Conservation (phyloP, 2,113 vertebrate species). For the Nematolebias whitei region DNA sequence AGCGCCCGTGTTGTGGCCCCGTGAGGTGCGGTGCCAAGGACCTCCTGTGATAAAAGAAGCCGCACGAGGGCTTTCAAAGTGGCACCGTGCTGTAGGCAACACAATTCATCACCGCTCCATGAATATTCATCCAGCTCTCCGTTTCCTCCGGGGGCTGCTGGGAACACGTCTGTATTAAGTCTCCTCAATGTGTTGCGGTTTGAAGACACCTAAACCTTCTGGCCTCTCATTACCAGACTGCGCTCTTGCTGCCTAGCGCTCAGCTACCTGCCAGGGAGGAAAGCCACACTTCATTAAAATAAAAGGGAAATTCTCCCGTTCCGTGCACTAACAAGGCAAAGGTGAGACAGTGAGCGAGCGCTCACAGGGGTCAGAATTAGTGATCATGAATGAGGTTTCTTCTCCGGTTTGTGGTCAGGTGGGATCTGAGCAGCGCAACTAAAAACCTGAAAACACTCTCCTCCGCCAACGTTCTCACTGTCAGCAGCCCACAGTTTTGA, state of each 20-base stretch:
- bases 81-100: slow-evolving; percentile 66
- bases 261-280: slow-evolving; percentile 56
- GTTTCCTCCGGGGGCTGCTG: slow-evolving; percentile 60
- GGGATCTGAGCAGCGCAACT: slow-evolving; percentile 21
- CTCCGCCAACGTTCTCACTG: slow-evolving; percentile 42
- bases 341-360: slow-evolving; percentile 45
- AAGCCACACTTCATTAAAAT: slow-evolving; percentile 74
- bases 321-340: slow-evolving; percentile 69
- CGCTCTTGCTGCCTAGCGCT: slow-evolving; percentile 49
- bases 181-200: slow-evolving; percentile 51
- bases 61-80: slow-evolving; percentile 71
- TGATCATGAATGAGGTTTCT: slow-evolving; percentile 40
- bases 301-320: slow-evolving; percentile 63
- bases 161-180: slow-evolving; percentile 65
- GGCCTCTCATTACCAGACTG: slow-evolving; percentile 74
- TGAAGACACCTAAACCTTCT: slow-evolving; percentile 73
- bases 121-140: slow-evolving; percentile 72
- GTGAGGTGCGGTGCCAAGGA: slow-evolving; percentile 60
- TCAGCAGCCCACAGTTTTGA: slow-evolving; percentile 55
- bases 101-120: slow-evolving; percentile 70
- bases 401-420: slow-evolving; percentile 7
- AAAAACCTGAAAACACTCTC: slow-evolving; percentile 69
- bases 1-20: slow-evolving; percentile 51
- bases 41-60: slow-evolving; percentile 72
- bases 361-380: slow-evolving; percentile 31